A percentile compares a stretch with the other conserved stretches of the same genome.
Evolutionary conservation across 2,797 vertebrate genomes (phyloP).

Genomic region (Gadopsis bispinosus): DNA sequence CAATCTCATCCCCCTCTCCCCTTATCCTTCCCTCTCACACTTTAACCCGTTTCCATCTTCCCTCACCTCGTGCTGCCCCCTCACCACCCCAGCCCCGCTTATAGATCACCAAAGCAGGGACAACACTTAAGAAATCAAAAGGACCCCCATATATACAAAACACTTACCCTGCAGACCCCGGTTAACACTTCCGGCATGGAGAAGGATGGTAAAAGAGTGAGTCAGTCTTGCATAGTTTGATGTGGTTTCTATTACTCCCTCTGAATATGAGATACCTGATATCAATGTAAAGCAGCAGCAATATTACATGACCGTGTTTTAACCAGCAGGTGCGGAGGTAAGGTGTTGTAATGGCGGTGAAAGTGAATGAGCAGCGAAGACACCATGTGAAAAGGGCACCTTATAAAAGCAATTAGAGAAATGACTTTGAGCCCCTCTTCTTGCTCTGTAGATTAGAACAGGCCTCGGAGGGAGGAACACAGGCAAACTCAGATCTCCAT

Average conservation of each 20-base stretch:
- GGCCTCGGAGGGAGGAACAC: slow-evolving; percentile 78
- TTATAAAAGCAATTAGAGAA: slow-evolving; percentile 86
- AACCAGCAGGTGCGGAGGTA: slow-evolving; percentile 66
- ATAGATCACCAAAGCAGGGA: slow-evolving; percentile 62
- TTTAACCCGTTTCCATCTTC: slow-evolving; percentile 77
- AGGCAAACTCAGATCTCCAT: slow-evolving; percentile 70
- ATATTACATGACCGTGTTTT: slow-evolving; percentile 27
- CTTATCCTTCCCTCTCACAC: slow-evolving; percentile 69
- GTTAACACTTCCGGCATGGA: slow-evolving; percentile 35
- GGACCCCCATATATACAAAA: slow-evolving; percentile 46
- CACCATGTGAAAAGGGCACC: slow-evolving; percentile 84
- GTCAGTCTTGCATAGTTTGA: neutral
- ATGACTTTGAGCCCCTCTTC: slow-evolving; percentile 84
- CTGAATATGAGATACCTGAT: slow-evolving; percentile 14
- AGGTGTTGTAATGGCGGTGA: slow-evolving; percentile 69
- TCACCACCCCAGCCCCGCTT: slow-evolving; percentile 55
- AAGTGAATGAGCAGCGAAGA: slow-evolving; percentile 80
- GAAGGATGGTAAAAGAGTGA: slow-evolving; percentile 8
- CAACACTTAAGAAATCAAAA: slow-evolving; percentile 82
- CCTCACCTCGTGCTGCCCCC: slow-evolving; percentile 53
- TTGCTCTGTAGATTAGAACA: slow-evolving; percentile 81
- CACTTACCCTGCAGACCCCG: slow-evolving; percentile 61
- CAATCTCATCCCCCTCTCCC: slow-evolving; percentile 77
- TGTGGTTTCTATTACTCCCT: slow-evolving; percentile 10
- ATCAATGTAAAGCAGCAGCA: slow-evolving; percentile 30